A percentile compares a stretch with the other conserved stretches of the same genome.
Conservation (phyloP, 2,888 invertebrate species). For the Leptinotarsa tumamoca region DNA sequence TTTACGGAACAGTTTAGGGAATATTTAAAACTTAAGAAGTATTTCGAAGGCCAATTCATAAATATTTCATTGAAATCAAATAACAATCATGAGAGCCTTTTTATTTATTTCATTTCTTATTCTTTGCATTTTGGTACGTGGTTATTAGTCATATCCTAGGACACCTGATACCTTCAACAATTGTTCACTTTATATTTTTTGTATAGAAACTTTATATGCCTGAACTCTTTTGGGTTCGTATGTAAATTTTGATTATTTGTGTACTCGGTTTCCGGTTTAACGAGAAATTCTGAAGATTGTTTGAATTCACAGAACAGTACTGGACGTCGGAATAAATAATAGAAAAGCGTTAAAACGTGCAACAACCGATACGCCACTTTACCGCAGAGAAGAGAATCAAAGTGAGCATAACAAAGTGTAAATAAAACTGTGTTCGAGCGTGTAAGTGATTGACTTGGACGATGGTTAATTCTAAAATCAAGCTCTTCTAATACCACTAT, state of each 20-base stretch:
- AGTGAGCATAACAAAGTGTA: conserved; percentile 36
- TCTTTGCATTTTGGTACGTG: too few species aligned
- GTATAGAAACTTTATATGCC: background rate
- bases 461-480: conserved; percentile 39
- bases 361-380: conserved; percentile 27
- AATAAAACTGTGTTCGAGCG: conserved; percentile 37
- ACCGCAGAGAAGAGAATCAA: conserved; percentile 31
- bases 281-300: conserved; percentile 18
- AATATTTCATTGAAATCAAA: too few species aligned
- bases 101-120: too few species aligned
- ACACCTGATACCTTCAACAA: too few species aligned
- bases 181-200: too few species aligned
- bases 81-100: too few species aligned
- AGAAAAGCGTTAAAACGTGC: conserved; percentile 29
- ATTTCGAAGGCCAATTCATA: too few species aligned
- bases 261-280: conserved; percentile 15
- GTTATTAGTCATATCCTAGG: too few species aligned
- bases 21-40: too few species aligned
- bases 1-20: too few species aligned
- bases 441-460: conserved; percentile 31
- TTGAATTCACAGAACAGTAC: conserved; percentile 21
- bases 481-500: conserved; percentile 20
- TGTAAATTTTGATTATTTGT: conserved; percentile 8
- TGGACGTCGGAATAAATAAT: conserved; percentile 23
- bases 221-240: background rate